phyloP scores from a whole-genome alignment of 2,113 vertebrate genomes.

The Lucifuga dentata region DNA sequence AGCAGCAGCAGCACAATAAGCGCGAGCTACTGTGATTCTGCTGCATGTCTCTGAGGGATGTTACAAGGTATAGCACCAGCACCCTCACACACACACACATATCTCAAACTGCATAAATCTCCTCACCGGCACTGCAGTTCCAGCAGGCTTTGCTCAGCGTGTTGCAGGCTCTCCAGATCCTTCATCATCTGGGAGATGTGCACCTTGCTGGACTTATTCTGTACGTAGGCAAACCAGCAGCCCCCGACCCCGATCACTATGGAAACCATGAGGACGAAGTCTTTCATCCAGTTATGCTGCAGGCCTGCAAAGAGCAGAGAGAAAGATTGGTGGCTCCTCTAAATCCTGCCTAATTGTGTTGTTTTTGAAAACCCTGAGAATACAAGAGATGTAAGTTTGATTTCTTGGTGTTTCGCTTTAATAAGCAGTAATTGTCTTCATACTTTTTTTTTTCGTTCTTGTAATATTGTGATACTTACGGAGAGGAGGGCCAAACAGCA shows the following conservation, averaged over 20 bases:
- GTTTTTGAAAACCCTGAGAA: no score
- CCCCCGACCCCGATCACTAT: constrained; percentile 97
- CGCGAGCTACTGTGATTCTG: no score
- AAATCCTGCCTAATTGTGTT: no score
- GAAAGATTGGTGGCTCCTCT: neutral
- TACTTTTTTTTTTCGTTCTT: no score
- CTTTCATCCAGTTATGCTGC: constrained; percentile 98
- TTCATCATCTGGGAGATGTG: constrained; percentile 99
- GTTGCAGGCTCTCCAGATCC: constrained; percentile 96
- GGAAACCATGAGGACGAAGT: constrained; percentile 95
- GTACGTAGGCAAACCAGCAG: constrained; percentile 98
- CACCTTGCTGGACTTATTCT: constrained; percentile 96
- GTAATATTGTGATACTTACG: constrained; percentile 84
- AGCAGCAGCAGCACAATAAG: no score
- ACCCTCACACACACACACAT: no score
- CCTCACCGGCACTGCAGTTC: constrained; percentile 94
- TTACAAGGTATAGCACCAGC: no score
- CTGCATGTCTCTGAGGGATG: no score
- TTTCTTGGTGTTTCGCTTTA: neutral
- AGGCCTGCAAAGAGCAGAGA: constrained; percentile 83
- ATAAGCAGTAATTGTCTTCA: neutral
- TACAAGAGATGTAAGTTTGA: no score
- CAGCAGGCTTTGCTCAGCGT: constrained; percentile 92
- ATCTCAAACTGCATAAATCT: no score
- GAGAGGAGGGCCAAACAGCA: constrained; percentile 95